Conservation (phyloP, 2,113 vertebrate genomes). For the Puma concolor region DNA sequence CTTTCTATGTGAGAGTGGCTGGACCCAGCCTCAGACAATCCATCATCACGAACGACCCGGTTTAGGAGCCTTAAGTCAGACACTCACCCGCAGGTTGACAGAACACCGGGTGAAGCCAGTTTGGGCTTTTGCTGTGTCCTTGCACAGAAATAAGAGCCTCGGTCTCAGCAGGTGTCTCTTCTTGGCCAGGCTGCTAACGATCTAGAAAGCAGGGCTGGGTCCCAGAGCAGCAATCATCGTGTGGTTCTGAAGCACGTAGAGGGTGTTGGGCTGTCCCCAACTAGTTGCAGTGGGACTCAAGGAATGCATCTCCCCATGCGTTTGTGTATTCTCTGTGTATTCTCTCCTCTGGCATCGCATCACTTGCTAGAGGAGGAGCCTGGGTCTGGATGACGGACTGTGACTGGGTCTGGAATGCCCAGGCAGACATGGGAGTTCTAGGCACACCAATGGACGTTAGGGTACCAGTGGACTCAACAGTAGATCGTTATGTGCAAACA, state of each 20-base stretch:
- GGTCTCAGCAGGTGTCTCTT: neutral
- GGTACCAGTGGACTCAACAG: neutral
- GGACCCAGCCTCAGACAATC: neutral
- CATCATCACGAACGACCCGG: neutral
- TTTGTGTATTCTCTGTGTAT: neutral
- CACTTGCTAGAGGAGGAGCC: neutral
- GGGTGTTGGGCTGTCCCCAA: neutral
- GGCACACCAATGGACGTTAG: neutral
- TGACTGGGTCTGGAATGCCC: neutral
- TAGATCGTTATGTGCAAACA: neutral
- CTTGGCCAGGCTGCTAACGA: neutral
- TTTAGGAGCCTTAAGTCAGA: neutral
- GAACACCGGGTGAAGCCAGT: neutral
- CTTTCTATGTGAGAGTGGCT: neutral
- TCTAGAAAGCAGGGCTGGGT: neutral
- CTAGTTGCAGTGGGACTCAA: neutral
- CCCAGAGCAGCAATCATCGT: neutral
- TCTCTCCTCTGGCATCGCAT: neutral
- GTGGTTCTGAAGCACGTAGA: neutral
- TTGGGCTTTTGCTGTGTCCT: neutral
- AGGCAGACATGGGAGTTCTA: neutral
- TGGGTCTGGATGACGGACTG: neutral
- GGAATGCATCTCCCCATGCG: neutral
- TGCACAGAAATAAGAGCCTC: neutral
- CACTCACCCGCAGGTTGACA: neutral